phyloP scores from a whole-genome alignment of 2,888 invertebrate genomes.

The Coelopa pilipes region DNA sequence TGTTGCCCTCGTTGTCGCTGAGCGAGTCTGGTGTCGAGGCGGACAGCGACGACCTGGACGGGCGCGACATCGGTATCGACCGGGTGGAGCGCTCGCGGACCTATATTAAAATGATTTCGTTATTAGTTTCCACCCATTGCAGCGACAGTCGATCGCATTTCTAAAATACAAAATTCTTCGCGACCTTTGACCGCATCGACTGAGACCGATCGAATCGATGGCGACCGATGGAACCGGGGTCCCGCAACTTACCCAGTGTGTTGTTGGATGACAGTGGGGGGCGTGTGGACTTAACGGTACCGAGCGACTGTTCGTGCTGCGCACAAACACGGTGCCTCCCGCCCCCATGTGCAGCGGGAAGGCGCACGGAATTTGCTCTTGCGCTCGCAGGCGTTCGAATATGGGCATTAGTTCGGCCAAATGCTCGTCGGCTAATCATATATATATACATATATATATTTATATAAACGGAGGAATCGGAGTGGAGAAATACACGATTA shows the following conservation, averaged over 20 bases:
- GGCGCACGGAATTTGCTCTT: slow-evolving; percentile 90
- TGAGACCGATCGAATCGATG: background rate
- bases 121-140: background rate
- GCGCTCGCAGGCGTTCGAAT: slow-evolving; percentile 91
- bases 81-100: slow-evolving; percentile 92
- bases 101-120: slow-evolving; percentile 68
- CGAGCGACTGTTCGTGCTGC: slow-evolving; percentile 74
- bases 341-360: slow-evolving; percentile 88
- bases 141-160: background rate
- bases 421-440: slow-evolving; percentile 84
- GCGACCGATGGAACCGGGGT: background rate
- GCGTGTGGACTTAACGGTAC: slow-evolving; percentile 74
- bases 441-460: background rate
- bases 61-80: slow-evolving; percentile 89
- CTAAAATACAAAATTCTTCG: no score
- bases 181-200: background rate
- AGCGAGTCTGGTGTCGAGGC: slow-evolving; percentile 90
- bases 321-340: slow-evolving; percentile 74
- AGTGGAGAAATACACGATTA: slow-evolving; percentile 20
- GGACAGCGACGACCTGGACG: slow-evolving; percentile 81
- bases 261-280: slow-evolving; percentile 74
- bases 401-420: slow-evolving; percentile 95
- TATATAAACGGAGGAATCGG: slow-evolving; percentile 12
- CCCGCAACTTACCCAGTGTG: slow-evolving; percentile 71
- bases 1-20: slow-evolving; percentile 79